These are phyloP conservation scores for Alosa sapidissima DNA, from an alignment of 2,797 vertebrate genomes.

Conservation along the genomic window DNA sequence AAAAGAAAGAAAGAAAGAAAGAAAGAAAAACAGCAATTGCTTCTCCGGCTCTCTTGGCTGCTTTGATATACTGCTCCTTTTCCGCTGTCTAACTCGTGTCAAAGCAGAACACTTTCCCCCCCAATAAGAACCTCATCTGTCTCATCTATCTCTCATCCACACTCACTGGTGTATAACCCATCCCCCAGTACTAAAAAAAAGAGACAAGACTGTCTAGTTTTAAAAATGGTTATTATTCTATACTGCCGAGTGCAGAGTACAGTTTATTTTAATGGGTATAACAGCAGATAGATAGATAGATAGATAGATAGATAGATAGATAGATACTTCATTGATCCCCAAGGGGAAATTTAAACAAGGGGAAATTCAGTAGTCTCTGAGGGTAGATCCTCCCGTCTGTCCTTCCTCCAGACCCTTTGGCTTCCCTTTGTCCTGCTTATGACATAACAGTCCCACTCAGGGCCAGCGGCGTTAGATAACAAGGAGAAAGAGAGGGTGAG, in stretches of 20 bases:
- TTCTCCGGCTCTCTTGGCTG: slow-evolving; percentile 52
- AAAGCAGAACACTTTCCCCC: not conserved
- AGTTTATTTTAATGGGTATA: not conserved
- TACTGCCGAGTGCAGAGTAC: not conserved
- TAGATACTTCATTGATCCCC: too few species aligned
- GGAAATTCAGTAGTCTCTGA: not conserved
- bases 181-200: not conserved
- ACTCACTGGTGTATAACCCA: not conserved
- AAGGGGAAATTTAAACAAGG: too few species aligned
- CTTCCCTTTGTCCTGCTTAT: not conserved
- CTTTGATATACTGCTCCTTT: slow-evolving; percentile 31
- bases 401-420: not conserved
- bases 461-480: not conserved
- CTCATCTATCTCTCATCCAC: slow-evolving; percentile 14
- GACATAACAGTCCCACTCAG: slow-evolving; percentile 3
- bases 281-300: not conserved
- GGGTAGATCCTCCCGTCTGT: not conserved
- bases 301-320: too few species aligned
- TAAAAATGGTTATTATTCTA: not conserved
- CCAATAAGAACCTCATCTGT: not conserved
- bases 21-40: slow-evolving; percentile 46
- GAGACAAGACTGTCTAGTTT: not conserved
- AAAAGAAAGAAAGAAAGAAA: slow-evolving; percentile 19
- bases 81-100: slow-evolving; percentile 32
- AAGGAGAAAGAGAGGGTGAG: not conserved